Evolutionary conservation across 1,140 invertebrate species (phyloP).

Genomic region (Plutomurus gul): DNA sequence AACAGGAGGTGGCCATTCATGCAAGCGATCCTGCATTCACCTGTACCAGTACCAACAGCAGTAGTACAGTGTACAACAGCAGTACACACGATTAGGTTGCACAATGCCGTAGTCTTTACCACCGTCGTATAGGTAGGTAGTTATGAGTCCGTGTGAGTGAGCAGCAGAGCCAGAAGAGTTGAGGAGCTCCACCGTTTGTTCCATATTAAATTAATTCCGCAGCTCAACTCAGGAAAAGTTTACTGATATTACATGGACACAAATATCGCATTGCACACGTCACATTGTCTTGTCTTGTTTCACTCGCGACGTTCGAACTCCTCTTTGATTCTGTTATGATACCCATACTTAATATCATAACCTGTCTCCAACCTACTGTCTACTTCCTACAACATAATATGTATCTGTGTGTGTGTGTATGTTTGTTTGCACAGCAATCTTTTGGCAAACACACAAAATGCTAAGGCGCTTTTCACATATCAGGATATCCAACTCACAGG

Average conservation of each 20-base stretch:
- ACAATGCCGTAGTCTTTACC: neutral
- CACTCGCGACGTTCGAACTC: neutral
- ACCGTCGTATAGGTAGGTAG: no score
- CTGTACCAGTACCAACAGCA: neutral
- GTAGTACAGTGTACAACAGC: neutral
- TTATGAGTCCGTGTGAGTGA: no score
- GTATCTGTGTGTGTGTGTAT: neutral
- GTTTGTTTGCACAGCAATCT: neutral
- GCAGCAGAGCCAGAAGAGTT: no score
- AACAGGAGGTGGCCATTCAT: neutral
- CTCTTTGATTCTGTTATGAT: neutral
- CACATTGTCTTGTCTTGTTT: conserved; percentile 20
- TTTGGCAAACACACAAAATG: neutral
- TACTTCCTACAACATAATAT: neutral
- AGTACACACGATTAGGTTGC: no score
- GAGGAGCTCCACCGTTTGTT: no score
- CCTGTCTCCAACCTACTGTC: neutral
- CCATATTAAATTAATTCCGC: conserved; percentile 24
- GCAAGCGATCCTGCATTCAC: neutral
- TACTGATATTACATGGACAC: conserved; percentile 23
- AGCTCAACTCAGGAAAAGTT: conserved; percentile 16
- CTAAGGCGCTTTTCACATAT: neutral
- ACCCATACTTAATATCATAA: neutral
- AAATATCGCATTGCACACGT: conserved; percentile 28
- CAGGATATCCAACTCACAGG: no score